phyloP scores from a whole-genome alignment of 1,140 invertebrate genomes.

The Triops cancriformis region DNA sequence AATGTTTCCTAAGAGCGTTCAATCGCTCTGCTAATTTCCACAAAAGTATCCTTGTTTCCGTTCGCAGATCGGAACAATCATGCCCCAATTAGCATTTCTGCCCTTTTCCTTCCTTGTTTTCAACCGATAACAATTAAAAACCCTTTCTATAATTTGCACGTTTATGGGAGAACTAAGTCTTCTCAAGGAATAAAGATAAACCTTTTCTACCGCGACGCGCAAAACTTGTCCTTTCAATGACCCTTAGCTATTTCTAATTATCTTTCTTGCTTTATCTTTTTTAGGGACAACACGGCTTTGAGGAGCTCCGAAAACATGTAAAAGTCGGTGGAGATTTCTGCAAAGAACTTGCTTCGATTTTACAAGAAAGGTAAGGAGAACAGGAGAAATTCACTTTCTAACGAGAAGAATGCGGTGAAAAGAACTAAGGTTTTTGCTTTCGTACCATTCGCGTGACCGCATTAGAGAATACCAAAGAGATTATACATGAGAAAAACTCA shows the following conservation, averaged over 20 bases:
- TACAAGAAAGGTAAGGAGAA: slow-evolving; percentile 72
- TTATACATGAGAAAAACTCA: too few species aligned
- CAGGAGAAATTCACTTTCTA: neutral
- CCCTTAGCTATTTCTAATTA: neutral
- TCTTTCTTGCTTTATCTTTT: slow-evolving; percentile 35
- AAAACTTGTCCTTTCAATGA: neutral
- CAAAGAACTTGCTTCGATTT: slow-evolving; percentile 75
- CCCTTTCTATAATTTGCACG: too few species aligned
- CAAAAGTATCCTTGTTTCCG: neutral
- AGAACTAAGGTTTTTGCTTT: neutral
- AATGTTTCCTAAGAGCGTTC: neutral
- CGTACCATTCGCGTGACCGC: neutral
- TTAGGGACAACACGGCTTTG: slow-evolving; percentile 84
- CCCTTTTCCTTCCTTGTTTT: too few species aligned
- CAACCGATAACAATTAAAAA: too few species aligned
- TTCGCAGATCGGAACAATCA: neutral
- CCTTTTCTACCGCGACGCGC: too few species aligned
- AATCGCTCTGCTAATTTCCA: neutral
- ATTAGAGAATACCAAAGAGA: neutral
- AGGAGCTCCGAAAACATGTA: slow-evolving; percentile 80
- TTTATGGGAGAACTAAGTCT: too few species aligned
- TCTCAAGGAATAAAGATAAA: too few species aligned
- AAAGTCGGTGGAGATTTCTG: slow-evolving; percentile 90
- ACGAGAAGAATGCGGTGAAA: neutral
- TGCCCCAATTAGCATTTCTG: too few species aligned